phyloP scores from a whole-genome alignment of 2,113 vertebrate genomes.

The Psophia crepitans region DNA sequence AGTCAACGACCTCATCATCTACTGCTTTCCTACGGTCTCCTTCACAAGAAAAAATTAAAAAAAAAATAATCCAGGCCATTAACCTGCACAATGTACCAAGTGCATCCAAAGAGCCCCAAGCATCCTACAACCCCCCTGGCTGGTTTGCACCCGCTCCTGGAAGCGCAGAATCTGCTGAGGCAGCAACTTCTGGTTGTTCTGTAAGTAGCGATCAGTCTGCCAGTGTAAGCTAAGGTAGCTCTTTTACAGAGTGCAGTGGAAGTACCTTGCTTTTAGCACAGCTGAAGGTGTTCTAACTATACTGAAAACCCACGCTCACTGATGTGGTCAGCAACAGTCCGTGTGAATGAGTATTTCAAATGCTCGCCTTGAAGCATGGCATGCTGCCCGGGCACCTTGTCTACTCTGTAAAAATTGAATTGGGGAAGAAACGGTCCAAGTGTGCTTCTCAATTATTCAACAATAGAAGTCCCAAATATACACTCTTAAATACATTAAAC shows the following conservation, averaged over 20 bases:
- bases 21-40: neutral
- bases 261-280: neutral
- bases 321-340: neutral
- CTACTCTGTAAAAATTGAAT: neutral
- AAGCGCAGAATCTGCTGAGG: neutral
- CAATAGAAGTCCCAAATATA: neutral
- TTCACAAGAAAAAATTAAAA: neutral
- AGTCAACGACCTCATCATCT: neutral
- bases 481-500: neutral
- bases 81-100: neutral
- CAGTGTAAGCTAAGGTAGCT: neutral
- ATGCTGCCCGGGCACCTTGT: neutral
- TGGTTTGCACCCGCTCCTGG: neutral
- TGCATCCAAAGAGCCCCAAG: neutral
- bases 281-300: neutral
- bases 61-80: neutral
- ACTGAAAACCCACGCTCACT: neutral
- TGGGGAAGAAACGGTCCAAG: neutral
- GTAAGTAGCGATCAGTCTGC: neutral
- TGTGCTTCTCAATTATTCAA: neutral
- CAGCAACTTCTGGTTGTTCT: neutral
- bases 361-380: neutral
- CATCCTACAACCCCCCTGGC: neutral
- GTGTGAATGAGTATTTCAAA: neutral
- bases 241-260: neutral